phyloP scores from a whole-genome alignment of 2,888 invertebrate genomes.

The Camptogramma bilineatum region DNA sequence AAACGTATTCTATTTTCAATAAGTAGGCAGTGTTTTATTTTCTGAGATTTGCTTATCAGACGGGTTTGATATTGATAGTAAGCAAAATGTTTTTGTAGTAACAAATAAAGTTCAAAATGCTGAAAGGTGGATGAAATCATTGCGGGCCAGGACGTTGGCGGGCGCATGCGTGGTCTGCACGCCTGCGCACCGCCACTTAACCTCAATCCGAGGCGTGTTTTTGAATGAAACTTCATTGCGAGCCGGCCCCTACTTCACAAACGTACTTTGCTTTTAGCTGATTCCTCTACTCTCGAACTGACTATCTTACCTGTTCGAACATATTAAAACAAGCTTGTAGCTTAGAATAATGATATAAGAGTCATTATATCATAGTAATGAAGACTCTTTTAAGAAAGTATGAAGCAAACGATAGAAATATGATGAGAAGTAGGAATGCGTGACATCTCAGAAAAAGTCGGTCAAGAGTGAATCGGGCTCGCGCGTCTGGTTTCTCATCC shows the following conservation, averaged over 20 bases:
- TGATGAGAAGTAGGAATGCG: not conserved
- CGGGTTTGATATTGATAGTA: constrained; percentile 14
- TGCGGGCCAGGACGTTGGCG: constrained; percentile 57
- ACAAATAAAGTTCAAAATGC: constrained; percentile 65
- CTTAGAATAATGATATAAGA: constrained; percentile 21
- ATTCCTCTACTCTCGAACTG: constrained; percentile 58
- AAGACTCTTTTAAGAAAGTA: constrained; percentile 3
- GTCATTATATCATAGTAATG: constrained; percentile 1
- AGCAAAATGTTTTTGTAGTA: constrained; percentile 31
- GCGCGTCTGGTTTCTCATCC: not conserved
- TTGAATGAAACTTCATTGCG: constrained; percentile 80
- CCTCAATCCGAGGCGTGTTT: constrained; percentile 82
- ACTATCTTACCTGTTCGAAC: constrained; percentile 52
- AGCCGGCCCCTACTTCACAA: constrained; percentile 61
- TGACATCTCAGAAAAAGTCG: not conserved
- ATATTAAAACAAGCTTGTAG: constrained; percentile 34
- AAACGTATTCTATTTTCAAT: constrained; percentile 9
- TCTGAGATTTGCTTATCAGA: constrained; percentile 4
- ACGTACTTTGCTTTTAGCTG: constrained; percentile 72
- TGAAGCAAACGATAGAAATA: not conserved
- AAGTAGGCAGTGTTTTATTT: not conserved
- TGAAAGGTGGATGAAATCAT: constrained; percentile 79
- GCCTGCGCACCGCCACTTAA: constrained; percentile 79
- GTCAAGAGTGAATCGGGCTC: not conserved
- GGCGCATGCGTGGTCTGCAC: constrained; percentile 70